phyloP scores from a whole-genome alignment of 2,888 invertebrate genomes.

The Cryptocephalus moraei region DNA sequence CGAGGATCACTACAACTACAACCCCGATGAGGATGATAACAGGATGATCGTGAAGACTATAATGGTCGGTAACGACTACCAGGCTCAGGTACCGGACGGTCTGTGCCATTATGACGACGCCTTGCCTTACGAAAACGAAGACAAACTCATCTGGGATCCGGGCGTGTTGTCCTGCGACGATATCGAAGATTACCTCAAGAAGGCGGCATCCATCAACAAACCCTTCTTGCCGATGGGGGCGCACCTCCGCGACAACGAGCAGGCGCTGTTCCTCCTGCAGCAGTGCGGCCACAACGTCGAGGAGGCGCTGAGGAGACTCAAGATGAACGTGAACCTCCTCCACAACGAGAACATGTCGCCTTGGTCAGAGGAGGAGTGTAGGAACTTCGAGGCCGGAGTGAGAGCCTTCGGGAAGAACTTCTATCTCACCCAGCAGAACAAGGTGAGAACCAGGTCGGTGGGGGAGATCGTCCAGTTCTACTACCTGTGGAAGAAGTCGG shows the following conservation, averaged over 20 bases:
- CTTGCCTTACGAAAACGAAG: conserved; percentile 89
- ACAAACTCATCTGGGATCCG: conserved; percentile 91
- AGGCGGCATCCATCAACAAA: conserved; percentile 37
- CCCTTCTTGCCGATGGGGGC: conserved; percentile 58
- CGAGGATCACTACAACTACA: conserved; percentile 66
- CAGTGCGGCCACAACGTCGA: conserved; percentile 93
- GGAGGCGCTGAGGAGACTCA: conserved; percentile 73
- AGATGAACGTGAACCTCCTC: conserved; percentile 40
- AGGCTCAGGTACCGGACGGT: conserved; percentile 89
- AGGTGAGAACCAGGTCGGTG: conserved; percentile 86
- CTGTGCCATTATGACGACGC: conserved; percentile 88
- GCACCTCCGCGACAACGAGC: conserved; percentile 78
- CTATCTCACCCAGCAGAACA: conserved; percentile 84
- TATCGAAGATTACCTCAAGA: conserved; percentile 73
- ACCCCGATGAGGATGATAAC: conserved; percentile 79
- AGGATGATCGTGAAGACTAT: conserved; percentile 70
- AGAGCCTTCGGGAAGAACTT: conserved; percentile 88
- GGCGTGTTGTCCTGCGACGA: conserved; percentile 57
- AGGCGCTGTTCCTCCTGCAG: conserved; percentile 79
- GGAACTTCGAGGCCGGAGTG: conserved; percentile 92
- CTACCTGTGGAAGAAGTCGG: conserved; percentile 97
- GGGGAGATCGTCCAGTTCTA: conserved; percentile 96
- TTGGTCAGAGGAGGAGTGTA: conserved; percentile 96
- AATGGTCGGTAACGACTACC: conserved; percentile 91
- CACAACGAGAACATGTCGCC: conserved; percentile 43